Evolutionary conservation across 2,888 invertebrate species (phyloP).

Genomic region (Parapristionchus giblindavisi): DNA sequence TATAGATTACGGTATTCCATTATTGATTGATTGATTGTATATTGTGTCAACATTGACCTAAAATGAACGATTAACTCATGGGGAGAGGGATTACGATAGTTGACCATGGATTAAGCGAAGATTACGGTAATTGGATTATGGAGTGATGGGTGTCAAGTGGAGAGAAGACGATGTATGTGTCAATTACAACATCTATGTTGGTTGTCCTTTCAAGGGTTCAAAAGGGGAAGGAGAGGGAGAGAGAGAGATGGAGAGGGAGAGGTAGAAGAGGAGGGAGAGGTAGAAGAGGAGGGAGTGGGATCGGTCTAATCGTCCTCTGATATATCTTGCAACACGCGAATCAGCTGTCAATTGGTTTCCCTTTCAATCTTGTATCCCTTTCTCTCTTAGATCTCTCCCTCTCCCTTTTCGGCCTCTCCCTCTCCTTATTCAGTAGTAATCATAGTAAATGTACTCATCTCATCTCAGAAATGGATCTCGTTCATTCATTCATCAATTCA

Average conservation of each 20-base stretch:
- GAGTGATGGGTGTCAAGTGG: conserved; percentile 12
- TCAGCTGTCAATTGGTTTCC: no score
- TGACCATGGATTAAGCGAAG: neutral
- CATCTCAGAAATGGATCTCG: conserved; percentile 16
- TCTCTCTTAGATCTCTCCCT: no score
- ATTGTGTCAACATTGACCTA: no score
- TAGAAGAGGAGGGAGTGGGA: no score
- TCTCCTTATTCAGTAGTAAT: no score
- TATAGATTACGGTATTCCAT: conserved; percentile 9
- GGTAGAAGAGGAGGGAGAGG: conserved; percentile 10
- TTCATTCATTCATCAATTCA: neutral
- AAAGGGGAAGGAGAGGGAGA: neutral
- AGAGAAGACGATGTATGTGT: neutral
- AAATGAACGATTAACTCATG: no score
- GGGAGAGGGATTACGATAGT: conserved; percentile 23
- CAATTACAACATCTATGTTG: conserved; percentile 12
- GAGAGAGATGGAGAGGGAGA: neutral
- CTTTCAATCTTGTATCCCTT: no score
- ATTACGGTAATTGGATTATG: neutral
- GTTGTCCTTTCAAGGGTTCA: neutral
- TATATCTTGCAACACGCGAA: no score
- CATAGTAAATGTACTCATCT: no score
- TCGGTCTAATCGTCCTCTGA: no score
- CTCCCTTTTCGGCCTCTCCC: no score
- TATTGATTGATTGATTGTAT: no score